These are phyloP conservation scores for Drosophila santomea DNA, from an alignment of 1,140 invertebrate genomes.

Conservation along the genomic window DNA sequence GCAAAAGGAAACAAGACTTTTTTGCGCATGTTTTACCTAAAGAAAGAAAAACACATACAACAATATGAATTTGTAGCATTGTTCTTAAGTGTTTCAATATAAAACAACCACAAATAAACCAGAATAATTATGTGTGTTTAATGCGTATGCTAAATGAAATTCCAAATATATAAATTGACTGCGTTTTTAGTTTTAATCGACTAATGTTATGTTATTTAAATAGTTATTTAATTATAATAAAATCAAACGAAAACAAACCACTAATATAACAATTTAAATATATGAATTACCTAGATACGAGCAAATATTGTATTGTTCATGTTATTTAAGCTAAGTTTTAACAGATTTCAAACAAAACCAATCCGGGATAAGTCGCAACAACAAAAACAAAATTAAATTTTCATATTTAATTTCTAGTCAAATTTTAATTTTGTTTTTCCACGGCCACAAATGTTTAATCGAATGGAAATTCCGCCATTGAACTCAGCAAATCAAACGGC, in stretches of 20 bases:
- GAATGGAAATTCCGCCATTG: constrained; percentile 3
- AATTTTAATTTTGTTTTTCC: constrained; percentile 61
- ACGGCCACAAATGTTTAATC: constrained; percentile 17
- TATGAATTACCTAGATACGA: constrained; percentile 26
- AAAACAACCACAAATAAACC: constrained; percentile 26
- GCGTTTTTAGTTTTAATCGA: constrained; percentile 78
- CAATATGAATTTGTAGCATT: constrained; percentile 39
- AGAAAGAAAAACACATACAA: constrained; percentile 9
- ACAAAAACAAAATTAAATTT: constrained; percentile 49
- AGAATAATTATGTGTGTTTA: constrained; percentile 38
- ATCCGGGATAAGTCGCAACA: constrained; percentile 27
- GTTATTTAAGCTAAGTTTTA: constrained; percentile 56
- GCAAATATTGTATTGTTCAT: constrained; percentile 35
- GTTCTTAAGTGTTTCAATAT: constrained; percentile 43
- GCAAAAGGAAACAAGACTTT: constrained; percentile 49
- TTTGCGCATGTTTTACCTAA: constrained; percentile 45
- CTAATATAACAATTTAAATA: constrained; percentile 52
- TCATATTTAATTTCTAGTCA: constrained; percentile 77
- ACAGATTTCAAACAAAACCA: constrained; percentile 29
- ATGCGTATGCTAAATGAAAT: constrained; percentile 62
- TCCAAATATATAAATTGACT: constrained; percentile 80
- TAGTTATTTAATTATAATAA: constrained; percentile 80
- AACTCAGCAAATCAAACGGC: constrained; percentile 32
- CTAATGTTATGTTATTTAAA: constrained; percentile 80
- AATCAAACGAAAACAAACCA: constrained; percentile 35